Evolutionary conservation across 2,888 invertebrate species (phyloP), one percentile per base, ranked within the genome.

Genomic region (Adelphocoris suturalis): DNA sequence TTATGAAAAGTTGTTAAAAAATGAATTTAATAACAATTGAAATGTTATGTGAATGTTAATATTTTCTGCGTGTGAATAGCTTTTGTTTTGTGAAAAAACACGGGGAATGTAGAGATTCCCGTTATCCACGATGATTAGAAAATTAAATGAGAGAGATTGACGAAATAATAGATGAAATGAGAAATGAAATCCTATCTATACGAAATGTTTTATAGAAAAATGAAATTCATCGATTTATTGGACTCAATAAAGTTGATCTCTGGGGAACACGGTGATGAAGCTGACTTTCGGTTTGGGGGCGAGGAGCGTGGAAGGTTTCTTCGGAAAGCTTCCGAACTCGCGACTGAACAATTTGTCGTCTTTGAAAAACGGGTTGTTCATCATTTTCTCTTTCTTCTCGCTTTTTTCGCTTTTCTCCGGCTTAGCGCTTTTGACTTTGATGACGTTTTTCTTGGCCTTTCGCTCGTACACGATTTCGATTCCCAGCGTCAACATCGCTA

Each of bases 401-500:
- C 75, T 89, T 12, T 55, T 86, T 11, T 61, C 68, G n/a, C n/a
- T n/a, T n/a, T n/a, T n/a, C 11, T 37, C 75, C 13, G 78, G 47
- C 7, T 57, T 78, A 23, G 84, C 84, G 46, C 68, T 82, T 90
- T 91, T 92, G 90, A 90, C 92, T 92, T 11, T 90, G 16, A 84
- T 61, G 75, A 89, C 75, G 75, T 89, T 84, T 78, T 89, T 91
- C 19, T 89, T 90, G 48, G 92, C 92, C 89, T 92, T 92, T 86
- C 92, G 92, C 93, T 97, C 97, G 92, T 97, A 97, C 90, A 97
- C 94, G 0, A 98, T 96, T 93, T 98, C 98, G 92, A 96, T 96
- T 0, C 95, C 96, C 23, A 98, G 93, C 0, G 97, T 97, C 0
- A 97, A 93, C 96, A 98, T 97, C 0, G 98, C 98, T 86, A 98